Conservation (phyloP, 1,140 invertebrate species). For the Nymphalis io region DNA sequence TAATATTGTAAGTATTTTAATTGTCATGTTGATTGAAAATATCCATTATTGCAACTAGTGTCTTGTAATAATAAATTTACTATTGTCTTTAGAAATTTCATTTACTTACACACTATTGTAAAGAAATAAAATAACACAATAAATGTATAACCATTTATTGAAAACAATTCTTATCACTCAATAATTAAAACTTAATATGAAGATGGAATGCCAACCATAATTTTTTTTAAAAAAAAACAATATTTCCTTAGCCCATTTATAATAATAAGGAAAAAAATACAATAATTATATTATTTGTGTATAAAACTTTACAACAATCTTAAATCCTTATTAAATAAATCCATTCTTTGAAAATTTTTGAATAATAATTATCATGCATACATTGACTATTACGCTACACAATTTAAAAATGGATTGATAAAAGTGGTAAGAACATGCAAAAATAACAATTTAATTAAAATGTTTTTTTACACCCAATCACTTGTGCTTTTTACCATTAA, state of each 20-base stretch:
- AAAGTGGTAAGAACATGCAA: neutral
- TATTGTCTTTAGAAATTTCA: slow-evolving; percentile 23
- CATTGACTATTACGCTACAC: neutral
- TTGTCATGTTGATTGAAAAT: slow-evolving; percentile 30
- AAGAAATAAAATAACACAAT: slow-evolving; percentile 18
- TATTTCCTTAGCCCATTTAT: slow-evolving; percentile 17
- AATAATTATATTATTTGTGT: neutral
- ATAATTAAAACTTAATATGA: slow-evolving; percentile 33
- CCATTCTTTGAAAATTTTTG: neutral
- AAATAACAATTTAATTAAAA: neutral
- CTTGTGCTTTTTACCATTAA: neutral
- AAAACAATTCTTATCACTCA: slow-evolving; percentile 50
- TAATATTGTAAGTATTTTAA: slow-evolving; percentile 35
- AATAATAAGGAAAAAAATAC: slow-evolving; percentile 9
- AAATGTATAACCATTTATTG: slow-evolving; percentile 53
- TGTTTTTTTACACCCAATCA: neutral
- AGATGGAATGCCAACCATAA: slow-evolving; percentile 8
- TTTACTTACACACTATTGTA: slow-evolving; percentile 10
- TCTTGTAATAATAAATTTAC: slow-evolving; percentile 33
- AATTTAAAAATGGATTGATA: neutral
- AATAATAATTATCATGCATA: neutral
- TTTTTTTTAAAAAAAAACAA: neutral
- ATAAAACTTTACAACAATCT: too few species aligned
- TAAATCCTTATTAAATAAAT: too few species aligned
- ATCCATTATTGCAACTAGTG: slow-evolving; percentile 21